These are phyloP conservation scores for Colius striatus DNA, from an alignment of 2,113 vertebrate species.

Conservation along the genomic window DNA sequence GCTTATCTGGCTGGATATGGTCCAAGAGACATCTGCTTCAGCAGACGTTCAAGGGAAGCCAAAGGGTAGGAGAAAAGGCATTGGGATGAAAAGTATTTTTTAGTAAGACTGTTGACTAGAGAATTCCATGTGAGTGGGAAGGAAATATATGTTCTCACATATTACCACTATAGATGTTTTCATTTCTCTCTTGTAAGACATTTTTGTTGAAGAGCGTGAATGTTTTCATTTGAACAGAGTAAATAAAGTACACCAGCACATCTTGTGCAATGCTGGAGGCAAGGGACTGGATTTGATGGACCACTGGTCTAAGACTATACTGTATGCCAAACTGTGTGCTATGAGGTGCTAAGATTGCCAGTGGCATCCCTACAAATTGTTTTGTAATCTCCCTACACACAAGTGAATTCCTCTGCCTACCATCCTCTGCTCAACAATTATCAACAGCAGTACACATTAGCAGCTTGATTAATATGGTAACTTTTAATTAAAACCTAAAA, in stretches of 20 bases:
- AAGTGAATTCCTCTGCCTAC: not conserved
- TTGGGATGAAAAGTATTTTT: not conserved
- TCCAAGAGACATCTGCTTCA: not conserved
- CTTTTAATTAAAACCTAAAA: constrained; percentile 23
- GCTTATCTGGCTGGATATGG: not conserved
- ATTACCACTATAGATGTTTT: not conserved
- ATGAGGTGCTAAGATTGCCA: not conserved
- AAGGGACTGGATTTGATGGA: not conserved
- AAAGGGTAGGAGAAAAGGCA: not conserved
- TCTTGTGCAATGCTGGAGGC: not conserved
- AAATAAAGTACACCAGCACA: not conserved
- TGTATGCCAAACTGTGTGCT: not conserved
- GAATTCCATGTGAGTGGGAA: not conserved
- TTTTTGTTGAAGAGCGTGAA: not conserved
- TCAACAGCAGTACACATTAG: not conserved
- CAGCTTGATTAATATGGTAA: not conserved
- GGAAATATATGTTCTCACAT: not conserved
- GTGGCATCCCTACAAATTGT: not conserved
- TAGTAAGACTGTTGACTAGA: not conserved
- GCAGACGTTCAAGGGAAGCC: not conserved
- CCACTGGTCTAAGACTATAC: not conserved
- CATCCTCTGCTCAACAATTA: not conserved
- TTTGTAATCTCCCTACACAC: not conserved
- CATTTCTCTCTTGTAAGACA: not conserved
- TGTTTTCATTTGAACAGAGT: not conserved